phyloP scores from a whole-genome alignment of 1,140 invertebrate species.

The Hyposmocoma kahamanoa region DNA sequence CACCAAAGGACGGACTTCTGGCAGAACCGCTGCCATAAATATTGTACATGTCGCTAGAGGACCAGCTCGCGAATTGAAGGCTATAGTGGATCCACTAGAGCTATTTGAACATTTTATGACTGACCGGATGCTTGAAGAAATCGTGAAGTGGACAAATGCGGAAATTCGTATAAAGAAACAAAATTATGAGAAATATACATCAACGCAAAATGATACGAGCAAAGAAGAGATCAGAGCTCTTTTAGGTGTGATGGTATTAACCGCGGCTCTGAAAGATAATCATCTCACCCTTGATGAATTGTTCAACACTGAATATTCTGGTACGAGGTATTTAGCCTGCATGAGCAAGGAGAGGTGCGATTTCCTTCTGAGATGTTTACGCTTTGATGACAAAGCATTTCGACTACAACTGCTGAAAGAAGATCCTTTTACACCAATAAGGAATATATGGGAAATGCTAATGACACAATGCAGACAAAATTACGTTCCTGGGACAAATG shows the following conservation, averaged over 20 bases:
- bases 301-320: background rate
- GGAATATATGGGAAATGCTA: slow-evolving; percentile 16
- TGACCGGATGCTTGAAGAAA: background rate
- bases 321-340: slow-evolving; percentile 24
- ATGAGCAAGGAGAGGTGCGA: slow-evolving; percentile 42
- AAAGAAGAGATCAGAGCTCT: background rate
- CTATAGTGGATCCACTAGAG: background rate
- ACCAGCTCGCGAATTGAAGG: background rate
- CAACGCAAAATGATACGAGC: background rate
- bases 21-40: background rate
- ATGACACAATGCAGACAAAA: background rate
- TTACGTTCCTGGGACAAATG: background rate
- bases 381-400: slow-evolving; percentile 40
- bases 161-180: background rate
- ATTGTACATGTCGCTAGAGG: background rate
- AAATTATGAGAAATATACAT: background rate
- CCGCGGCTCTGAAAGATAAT: slow-evolving; percentile 2
- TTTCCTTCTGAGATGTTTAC: slow-evolving; percentile 41
- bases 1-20: no score
- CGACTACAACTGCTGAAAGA: slow-evolving; percentile 17
- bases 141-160: background rate
- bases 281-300: background rate
- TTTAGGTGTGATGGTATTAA: background rate
- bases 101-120: background rate
- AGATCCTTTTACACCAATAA: slow-evolving; percentile 44